Percentiles rank a stretch among this genome's conserved stretches.
These are phyloP conservation scores for Rhodophaea formosa DNA, from an alignment of 2,888 invertebrate genomes.

Conservation along the genomic window DNA sequence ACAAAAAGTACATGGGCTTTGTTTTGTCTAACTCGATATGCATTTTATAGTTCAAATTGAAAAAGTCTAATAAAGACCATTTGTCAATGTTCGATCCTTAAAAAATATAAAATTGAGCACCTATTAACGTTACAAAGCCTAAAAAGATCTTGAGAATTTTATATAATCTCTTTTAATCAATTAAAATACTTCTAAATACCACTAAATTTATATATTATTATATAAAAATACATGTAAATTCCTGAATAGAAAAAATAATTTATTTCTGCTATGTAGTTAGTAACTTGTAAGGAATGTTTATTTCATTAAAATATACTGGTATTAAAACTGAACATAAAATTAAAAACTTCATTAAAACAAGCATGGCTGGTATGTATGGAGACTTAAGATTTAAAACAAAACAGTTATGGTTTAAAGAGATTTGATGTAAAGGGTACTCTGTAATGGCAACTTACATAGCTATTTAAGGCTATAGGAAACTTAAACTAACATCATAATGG, in stretches of 20 bases:
- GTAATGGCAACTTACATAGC: constrained; percentile 6
- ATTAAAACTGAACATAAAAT: background rate
- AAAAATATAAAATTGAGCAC: constrained; percentile 11
- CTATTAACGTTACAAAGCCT: background rate
- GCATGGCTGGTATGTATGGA: background rate
- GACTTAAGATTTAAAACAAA: background rate
- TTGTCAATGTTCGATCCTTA: background rate
- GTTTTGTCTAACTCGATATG: background rate
- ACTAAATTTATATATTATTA: constrained; percentile 17
- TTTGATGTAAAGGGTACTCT: background rate
- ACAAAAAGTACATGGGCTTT: constrained; percentile 12
- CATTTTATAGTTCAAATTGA: background rate
- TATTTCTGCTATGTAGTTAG: constrained; percentile 5
- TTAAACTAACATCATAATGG: background rate
- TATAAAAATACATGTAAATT: constrained; percentile 21
- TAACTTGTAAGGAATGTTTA: constrained; percentile 6
- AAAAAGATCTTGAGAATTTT: constrained; percentile 7
- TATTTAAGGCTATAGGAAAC: background rate
- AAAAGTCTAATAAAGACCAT: background rate
- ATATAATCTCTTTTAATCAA: constrained; percentile 8
- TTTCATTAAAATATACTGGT: background rate
- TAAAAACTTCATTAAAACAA: background rate
- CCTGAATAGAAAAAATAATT: constrained; percentile 12
- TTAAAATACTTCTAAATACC: constrained; percentile 6
- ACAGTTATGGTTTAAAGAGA: background rate